Base-by-base conservation (phyloP, 2,797 vertebrate species). In the Tragopan temminckii region DNA sequence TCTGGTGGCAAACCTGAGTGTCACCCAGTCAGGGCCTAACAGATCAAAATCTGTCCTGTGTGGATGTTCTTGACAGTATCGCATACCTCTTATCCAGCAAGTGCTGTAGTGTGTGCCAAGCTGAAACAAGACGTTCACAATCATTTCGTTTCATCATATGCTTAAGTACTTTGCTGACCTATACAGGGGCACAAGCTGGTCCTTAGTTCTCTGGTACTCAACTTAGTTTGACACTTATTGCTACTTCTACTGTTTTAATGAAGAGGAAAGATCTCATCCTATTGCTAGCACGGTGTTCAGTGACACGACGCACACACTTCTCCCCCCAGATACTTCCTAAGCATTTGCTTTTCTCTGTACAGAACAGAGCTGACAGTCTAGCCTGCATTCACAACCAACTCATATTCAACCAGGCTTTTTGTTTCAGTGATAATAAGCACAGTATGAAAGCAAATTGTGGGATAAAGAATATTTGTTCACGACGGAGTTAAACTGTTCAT, bases 401-500 rank as follows among this genome's bases (percentile, higher is more conserved):
- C 4, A n/a, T 10, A 38, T 33, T 68, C 68, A 90, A 66, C 7
- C 12, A 90, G 36, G 0, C 3, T 4, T n/a, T 55, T 90, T 50
- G 11, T 25, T 89, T 66, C 62, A 53, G 31, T 76, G 33, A 50
- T 79, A 61, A 7, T 42, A 76, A 46, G 33, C 23, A 43, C 14
- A 75, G 69, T 13, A 36, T 31, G 42, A 94, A 91, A 52, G 35
- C 29, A 80, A 71, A 55, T 2, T 36, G 15, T 63, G 24, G n/a
- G 20, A n/a, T 20, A 74, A 1, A 1, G 45, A 83, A 55, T 50
- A 55, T 79, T 61, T 66, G 17, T 13, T 92, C 57, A 15, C 7
- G 75, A 92, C 86, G 23, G 50, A 93, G 84, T 93, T 96, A 82
- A 97, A 95, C 87, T 38, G 61, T 48, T 93, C 79, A 78, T 86